Base-by-base conservation (phyloP, 2,888 invertebrate species). In the Apamea monoglypha region DNA sequence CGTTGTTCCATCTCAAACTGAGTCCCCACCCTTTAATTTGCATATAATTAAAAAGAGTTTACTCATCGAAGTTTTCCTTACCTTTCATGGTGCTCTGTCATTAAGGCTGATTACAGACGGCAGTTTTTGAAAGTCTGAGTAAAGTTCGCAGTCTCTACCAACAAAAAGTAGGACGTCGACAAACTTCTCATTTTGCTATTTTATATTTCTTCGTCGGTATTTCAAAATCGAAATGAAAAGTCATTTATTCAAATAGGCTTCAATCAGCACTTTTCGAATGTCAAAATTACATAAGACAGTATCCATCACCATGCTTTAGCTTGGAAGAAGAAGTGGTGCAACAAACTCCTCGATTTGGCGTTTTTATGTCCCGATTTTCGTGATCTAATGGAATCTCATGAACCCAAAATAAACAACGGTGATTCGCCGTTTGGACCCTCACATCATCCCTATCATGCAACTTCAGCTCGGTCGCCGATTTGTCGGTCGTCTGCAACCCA, bases 11-110 rank as follows among this genome's bases (percentile, higher is more conserved):
- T 76, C 81, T n/a, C 4, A 74, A 73, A 76, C 76, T 59, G 66
- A 68, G 67, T 18, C 6, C 44, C 47, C 61, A 67, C 80, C 89
- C 88, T 91, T 89, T 93, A 92, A 93, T 94, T 94, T 93, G 90
- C 92, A 93, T 93, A 89, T 91, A 93, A 94, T 94, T 92, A 91
- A 77, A 85, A 88, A 84, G 44, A 64, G 21, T 74, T 89, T 89
- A 86, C 81, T 86, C 83, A 83, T 90, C 76, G 84, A 90, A 90
- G 82, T 90, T 90, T 72, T 67, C 81, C 76, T 76, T 72, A 25
- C 66, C 29, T 32, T 81, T 76, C 61, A 68, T 67, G n/a, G 32
- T 61, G 69, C 56, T 73, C 75, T 79, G 67, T 87, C 50, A 84
- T 84, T 81, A 87, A 84, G 67, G 76, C 21, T 70, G 40, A 50